Evolutionary conservation across 2,113 vertebrate genomes (phyloP).

Genomic region (Calypte anna): DNA sequence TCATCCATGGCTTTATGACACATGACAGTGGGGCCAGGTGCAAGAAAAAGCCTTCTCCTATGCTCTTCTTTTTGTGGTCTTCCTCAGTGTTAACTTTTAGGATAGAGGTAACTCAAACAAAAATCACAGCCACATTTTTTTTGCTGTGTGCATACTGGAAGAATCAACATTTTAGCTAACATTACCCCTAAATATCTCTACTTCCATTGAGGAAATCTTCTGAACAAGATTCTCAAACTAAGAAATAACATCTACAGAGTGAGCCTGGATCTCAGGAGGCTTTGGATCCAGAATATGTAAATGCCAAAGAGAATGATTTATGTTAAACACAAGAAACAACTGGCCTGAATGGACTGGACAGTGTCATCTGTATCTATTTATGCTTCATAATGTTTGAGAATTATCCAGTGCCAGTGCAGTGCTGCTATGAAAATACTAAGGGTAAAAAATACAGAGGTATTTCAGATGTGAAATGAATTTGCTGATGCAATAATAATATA

Average conservation of each 20-base stretch:
- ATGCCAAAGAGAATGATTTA: not conserved
- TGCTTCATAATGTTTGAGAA: not conserved
- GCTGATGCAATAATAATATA: not conserved
- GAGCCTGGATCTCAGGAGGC: not conserved
- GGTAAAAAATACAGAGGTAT: not conserved
- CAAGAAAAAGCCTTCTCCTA: not conserved
- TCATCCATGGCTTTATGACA: not conserved
- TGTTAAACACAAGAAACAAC: not conserved
- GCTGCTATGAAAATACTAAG: not conserved
- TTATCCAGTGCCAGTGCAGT: not conserved
- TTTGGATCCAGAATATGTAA: not conserved
- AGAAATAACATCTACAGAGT: not conserved
- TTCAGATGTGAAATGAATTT: not conserved
- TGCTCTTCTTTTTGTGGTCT: not conserved
- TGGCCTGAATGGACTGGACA: not conserved
- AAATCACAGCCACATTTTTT: not conserved
- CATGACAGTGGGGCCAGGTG: not conserved
- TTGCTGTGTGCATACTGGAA: not conserved
- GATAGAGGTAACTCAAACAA: not conserved
- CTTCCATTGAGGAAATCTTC: not conserved
- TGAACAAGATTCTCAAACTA: not conserved
- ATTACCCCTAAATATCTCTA: not conserved
- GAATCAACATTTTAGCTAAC: not conserved
- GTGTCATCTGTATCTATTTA: not conserved
- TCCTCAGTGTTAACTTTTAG: not conserved